A percentile compares a stretch with the other conserved stretches of the same genome.
These are phyloP conservation scores for Agrotis puta DNA, from an alignment of 2,888 invertebrate species.

Conservation along the genomic window DNA sequence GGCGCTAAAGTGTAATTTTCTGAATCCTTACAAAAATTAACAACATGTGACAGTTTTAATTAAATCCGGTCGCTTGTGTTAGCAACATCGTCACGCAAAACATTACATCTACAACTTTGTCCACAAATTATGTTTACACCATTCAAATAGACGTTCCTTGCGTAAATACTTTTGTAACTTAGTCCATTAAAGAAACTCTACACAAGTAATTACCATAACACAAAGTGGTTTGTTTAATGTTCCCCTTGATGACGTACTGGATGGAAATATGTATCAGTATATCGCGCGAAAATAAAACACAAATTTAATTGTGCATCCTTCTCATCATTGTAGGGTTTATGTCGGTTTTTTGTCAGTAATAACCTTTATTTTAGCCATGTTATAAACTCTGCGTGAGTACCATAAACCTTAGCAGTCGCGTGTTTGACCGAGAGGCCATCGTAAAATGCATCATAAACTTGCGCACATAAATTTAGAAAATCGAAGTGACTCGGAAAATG, in stretches of 20 bases:
- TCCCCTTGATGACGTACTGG: conserved; percentile 75
- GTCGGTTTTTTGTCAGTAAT: conserved; percentile 64
- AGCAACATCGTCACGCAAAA: conserved; percentile 79
- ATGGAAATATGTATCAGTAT: conserved; percentile 67
- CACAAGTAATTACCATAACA: conserved; percentile 86
- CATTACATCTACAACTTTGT: conserved; percentile 85
- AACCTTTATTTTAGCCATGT: conserved; percentile 80
- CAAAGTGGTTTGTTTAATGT: conserved; percentile 81
- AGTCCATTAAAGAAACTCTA: conserved; percentile 86
- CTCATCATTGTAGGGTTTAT: conserved; percentile 47
- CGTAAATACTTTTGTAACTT: conserved; percentile 87
- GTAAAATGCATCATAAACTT: conserved; percentile 87
- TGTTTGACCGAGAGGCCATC: conserved; percentile 87
- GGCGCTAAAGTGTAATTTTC: conserved; percentile 38
- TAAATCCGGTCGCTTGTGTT: conserved; percentile 82
- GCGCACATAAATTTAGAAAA: conserved; percentile 85
- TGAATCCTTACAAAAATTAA: conserved; percentile 63
- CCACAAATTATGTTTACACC: conserved; percentile 89
- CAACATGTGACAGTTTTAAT: conserved; percentile 81
- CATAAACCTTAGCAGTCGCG: conserved; percentile 85
- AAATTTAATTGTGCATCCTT: conserved; percentile 50
- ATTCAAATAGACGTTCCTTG: conserved; percentile 86
- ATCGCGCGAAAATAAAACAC: conserved; percentile 61
- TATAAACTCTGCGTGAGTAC: conserved; percentile 83
- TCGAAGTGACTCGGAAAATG: conserved; percentile 79